Percentiles rank a stretch among this genome's conserved stretches.
These are phyloP conservation scores for Smittia sp. DNA, from an alignment of 2,888 invertebrate species.

Conservation along the genomic window DNA sequence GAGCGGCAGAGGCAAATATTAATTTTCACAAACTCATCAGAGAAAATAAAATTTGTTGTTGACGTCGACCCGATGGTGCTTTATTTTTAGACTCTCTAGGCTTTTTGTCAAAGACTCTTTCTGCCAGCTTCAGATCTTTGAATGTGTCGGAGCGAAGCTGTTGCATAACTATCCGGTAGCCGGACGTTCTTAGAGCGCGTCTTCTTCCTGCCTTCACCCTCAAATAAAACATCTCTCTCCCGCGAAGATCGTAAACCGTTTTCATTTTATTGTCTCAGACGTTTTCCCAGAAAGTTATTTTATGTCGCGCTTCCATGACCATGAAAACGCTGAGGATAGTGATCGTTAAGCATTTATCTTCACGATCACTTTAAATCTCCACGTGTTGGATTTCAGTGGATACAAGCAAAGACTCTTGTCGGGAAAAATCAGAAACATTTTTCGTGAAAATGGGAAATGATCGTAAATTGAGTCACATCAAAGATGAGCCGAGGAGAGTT, in stretches of 20 bases:
- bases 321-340: not conserved
- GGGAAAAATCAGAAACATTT: too few species aligned
- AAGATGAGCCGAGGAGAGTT: too few species aligned
- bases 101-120: conserved; percentile 29
- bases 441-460: too few species aligned
- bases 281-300: not conserved
- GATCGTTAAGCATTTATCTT: too few species aligned
- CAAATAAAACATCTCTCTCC: not conserved
- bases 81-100: conserved; percentile 33
- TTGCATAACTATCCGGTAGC: too few species aligned
- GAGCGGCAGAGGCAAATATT: not conserved
- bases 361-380: too few species aligned
- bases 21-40: not conserved
- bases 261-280: not conserved
- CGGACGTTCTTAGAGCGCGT: not conserved
- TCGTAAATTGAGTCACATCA: too few species aligned
- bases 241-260: not conserved
- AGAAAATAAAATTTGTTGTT: conserved; percentile 30
- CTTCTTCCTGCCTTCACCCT: not conserved
- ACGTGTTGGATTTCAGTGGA: too few species aligned
- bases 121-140: not conserved
- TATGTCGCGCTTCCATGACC: not conserved
- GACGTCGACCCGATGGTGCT: conserved; percentile 20
- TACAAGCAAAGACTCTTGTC: too few species aligned
- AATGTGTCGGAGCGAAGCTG: not conserved